phyloP scores from a whole-genome alignment of 2,888 invertebrate species.

The Agrypnus murinus region DNA sequence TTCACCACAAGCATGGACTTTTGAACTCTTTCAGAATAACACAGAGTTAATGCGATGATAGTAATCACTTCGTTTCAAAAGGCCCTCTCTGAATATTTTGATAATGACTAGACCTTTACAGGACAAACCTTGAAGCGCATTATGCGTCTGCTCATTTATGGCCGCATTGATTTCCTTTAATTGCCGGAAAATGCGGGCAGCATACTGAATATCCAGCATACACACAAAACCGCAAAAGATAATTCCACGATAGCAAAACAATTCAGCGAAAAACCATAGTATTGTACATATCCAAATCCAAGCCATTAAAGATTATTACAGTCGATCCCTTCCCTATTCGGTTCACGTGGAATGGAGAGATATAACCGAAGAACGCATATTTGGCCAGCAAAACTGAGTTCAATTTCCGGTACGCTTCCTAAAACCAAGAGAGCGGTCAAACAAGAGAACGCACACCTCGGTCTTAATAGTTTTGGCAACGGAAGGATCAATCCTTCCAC shows the following conservation, averaged over 20 bases:
- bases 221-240: neutral
- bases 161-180: slow-evolving; percentile 38
- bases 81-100: too few species aligned
- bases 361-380: slow-evolving; percentile 17
- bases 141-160: slow-evolving; percentile 34
- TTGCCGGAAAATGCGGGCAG: slow-evolving; percentile 28
- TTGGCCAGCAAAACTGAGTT: slow-evolving; percentile 17
- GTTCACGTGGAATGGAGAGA: slow-evolving; percentile 4
- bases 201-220: slow-evolving; percentile 23
- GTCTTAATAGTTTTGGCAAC: slow-evolving; percentile 25
- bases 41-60: too few species aligned
- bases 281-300: slow-evolving; percentile 17
- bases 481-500: slow-evolving; percentile 27
- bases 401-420: slow-evolving; percentile 10
- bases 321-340: neutral
- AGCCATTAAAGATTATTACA: slow-evolving; percentile 22
- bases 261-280: slow-evolving; percentile 15
- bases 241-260: slow-evolving; percentile 16
- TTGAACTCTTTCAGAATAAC: too few species aligned
- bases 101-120: slow-evolving; percentile 4
- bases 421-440: slow-evolving; percentile 4
- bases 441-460: slow-evolving; percentile 11
- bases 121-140: slow-evolving; percentile 24
- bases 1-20: neutral
- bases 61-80: too few species aligned